A percentile compares a stretch with the other conserved stretches of the same genome.
Conservation (phyloP, 2,797 vertebrate genomes). For the Gorsachius magnificus region DNA sequence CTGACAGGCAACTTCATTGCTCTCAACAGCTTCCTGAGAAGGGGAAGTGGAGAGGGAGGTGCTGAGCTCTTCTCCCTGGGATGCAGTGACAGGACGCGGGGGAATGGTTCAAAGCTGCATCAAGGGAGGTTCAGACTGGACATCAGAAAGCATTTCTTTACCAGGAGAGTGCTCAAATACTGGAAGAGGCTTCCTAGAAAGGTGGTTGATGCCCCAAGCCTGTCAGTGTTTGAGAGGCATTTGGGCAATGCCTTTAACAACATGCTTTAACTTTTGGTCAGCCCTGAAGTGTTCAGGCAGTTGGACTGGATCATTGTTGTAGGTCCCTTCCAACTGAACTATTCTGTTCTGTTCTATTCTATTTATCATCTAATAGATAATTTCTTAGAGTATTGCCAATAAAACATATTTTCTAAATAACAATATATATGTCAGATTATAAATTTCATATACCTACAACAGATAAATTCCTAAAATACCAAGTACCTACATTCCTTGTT, state of each 20-base stretch:
- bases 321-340: background rate
- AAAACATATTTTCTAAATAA: background rate
- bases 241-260: background rate
- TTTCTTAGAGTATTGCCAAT: background rate
- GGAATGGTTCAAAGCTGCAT: background rate
- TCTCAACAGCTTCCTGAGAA: background rate
- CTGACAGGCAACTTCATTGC: background rate
- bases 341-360: background rate
- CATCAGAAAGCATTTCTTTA: background rate
- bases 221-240: background rate
- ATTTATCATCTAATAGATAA: background rate
- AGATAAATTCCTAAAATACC: background rate
- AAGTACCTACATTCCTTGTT: background rate
- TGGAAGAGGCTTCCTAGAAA: background rate
- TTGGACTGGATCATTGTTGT: background rate
- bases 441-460: background rate
- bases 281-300: background rate
- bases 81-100: rapidly evolving
- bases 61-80: background rate
- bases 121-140: background rate
- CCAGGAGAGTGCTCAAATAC: background rate
- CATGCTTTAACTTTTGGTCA: background rate
- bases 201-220: no score
- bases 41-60: background rate
- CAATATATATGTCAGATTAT: background rate